Conservation (phyloP, 2,888 invertebrate genomes). For the Idaea biselata region DNA sequence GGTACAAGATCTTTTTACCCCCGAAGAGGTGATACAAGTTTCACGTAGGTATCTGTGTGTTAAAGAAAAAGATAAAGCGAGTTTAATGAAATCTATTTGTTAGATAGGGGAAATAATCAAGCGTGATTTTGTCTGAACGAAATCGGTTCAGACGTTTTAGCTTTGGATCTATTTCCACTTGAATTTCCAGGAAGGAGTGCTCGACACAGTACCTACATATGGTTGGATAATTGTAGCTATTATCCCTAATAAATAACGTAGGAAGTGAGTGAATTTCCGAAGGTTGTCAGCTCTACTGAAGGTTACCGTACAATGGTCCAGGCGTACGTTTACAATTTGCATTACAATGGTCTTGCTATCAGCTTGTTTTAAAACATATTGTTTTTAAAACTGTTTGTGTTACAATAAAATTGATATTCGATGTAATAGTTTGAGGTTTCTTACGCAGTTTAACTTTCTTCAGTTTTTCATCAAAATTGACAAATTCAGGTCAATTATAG, state of each 20-base stretch:
- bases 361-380: not conserved
- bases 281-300: not conserved
- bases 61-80: too few relatives aligned
- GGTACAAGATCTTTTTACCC: too few relatives aligned
- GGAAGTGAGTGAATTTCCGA: constrained; percentile 2
- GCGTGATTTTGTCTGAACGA: too few relatives aligned
- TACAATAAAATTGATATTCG: not conserved
- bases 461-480: too few relatives aligned
- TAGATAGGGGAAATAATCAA: too few relatives aligned
- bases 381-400: not conserved
- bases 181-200: not conserved
- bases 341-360: not conserved
- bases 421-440: too few relatives aligned
- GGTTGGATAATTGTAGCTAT: not conserved
- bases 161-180: not conserved
- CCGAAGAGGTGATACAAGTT: too few relatives aligned
- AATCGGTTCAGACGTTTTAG: not conserved
- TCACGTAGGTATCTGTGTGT: too few relatives aligned
- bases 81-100: too few relatives aligned
- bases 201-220: not conserved
- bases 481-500: too few relatives aligned
- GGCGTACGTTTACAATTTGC: not conserved
- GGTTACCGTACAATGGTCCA: not conserved
- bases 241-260: constrained; percentile 4
- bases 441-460: too few relatives aligned